Evolutionary conservation across 2,113 vertebrate species (phyloP), one percentile per base, ranked within the genome.

Genomic region (Vulpes vulpes): DNA sequence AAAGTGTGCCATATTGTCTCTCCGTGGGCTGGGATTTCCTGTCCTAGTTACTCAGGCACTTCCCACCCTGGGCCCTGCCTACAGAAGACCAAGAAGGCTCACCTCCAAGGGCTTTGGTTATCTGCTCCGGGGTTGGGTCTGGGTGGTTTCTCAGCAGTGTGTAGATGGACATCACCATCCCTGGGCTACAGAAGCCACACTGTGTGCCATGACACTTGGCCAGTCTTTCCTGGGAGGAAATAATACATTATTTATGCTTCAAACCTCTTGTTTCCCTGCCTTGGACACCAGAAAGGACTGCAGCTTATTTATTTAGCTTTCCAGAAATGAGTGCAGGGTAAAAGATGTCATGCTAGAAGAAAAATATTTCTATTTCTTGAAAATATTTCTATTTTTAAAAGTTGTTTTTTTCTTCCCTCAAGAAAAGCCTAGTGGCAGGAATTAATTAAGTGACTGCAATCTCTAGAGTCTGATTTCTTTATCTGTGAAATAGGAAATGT

Each of bases 131-230:
- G 87, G 95, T 98, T 23, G 99, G 99, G 59, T 99, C 98, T 0
- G 97, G 98, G 5, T 98, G 97, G 97, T 99, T 99, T 98, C 99
- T 99, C 92, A 99, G 98, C 90, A 99, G 98, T 0, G 99, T 93
- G 94, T 99, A 99, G 96, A 99, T 98, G 83, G 99, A 99, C 99
- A 99, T 99, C 98, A 99, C 99, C 99, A 99, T 99, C 20, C 99
- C 99, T 0, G 99, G 99, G 14, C 99, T 99, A 94, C 99, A 99
- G 98, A 99, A 99, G 67, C 99, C 99, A 96, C 99, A 99, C 97
- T 99, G 99, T 1, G 99, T 99, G 30, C 99, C 99, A 0, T 99
- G 98, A 83, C 99, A 99, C 97, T 99, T 99, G 14, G 99, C 99
- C 32, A 99, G 99, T 43, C 99, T 99, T 98, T 99, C 99, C 99